Evolutionary conservation across 2,113 vertebrate species (phyloP), one percentile per base, ranked within the genome.

Genomic region (Zosterops lateralis): DNA sequence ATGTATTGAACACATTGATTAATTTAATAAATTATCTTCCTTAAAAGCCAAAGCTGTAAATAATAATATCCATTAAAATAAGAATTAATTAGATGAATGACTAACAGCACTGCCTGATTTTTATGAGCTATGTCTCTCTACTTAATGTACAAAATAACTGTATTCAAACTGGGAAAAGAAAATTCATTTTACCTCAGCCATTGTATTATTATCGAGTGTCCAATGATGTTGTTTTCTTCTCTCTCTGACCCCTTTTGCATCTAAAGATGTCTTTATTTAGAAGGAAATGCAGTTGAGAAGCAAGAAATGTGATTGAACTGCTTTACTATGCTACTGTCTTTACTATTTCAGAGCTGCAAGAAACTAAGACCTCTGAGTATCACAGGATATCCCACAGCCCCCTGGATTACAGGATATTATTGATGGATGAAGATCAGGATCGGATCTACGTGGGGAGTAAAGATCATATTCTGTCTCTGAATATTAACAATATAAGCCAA

Each of bases 401-500:
- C 34, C 98, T 99, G 97, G 99, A 99, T 97, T 99, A 99, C 97
- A 98, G 99, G 97, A 99, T 99, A 97, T 98, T 99, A 92, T 97
- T 99, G 42, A 98, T 99, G 99, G 99, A 99, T 90, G 99, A 99
- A 98, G 99, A 99, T 97, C 99, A 99, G 96, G 99, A 99, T 96
- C 97, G 98, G 42, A 98, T 99, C 97, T 99, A 99, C 3, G 98
- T 99, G 96, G 99, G 99, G 96, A 99, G 99, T 97, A 99, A 99
- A 97, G 99, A 99, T 97, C 98, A 99, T 62, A 98, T 99, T 90
- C 97, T 99, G 58, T 99, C 99, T 68, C 97, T 99, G 98, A 99
- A 99, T 97, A 99, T 99, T 97, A 99, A 99, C 96, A 99, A 99
- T 96, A 99, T 99, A 97, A 99, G 98, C 89, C 98, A 98, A 44